Evolutionary conservation across 2,797 vertebrate species (phyloP).

Genomic region (Falco concolor): DNA sequence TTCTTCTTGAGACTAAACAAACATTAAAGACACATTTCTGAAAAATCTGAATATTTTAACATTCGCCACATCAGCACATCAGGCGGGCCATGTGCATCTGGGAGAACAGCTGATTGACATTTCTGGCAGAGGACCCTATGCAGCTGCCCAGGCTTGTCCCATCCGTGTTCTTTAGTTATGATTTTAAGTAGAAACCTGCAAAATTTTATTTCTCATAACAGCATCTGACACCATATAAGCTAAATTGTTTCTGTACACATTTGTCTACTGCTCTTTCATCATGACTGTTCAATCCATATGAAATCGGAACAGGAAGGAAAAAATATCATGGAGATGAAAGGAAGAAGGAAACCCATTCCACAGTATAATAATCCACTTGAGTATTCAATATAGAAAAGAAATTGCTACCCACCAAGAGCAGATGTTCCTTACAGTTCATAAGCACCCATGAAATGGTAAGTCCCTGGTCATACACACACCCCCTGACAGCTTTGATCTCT

Average conservation of each 20-base stretch:
- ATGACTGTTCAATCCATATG: not conserved
- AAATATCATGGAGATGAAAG: conserved; percentile 20
- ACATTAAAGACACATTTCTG: not conserved
- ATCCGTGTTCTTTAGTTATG: not conserved
- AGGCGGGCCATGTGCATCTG: not conserved
- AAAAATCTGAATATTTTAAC: not conserved
- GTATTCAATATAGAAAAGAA: conserved; percentile 11
- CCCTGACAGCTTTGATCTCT: conserved; percentile 31
- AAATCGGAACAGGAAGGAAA: not conserved
- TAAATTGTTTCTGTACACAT: conserved; percentile 11
- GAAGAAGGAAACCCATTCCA: conserved; percentile 14
- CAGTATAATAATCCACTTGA: not conserved
- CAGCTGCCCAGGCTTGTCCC: not conserved
- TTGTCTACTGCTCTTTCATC: not conserved
- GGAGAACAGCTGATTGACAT: not conserved
- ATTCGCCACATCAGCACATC: not conserved
- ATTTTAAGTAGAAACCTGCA: conserved; percentile 18
- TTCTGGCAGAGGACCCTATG: not conserved
- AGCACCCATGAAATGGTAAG: not conserved
- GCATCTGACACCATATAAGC: not conserved
- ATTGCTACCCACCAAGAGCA: conserved; percentile 23
- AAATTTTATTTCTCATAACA: not conserved
- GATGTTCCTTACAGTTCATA: conserved; percentile 17
- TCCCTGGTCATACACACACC: not conserved
- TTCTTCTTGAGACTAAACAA: not conserved